phyloP scores from a whole-genome alignment of 2,888 invertebrate genomes.

The Aphodius sticticus region DNA sequence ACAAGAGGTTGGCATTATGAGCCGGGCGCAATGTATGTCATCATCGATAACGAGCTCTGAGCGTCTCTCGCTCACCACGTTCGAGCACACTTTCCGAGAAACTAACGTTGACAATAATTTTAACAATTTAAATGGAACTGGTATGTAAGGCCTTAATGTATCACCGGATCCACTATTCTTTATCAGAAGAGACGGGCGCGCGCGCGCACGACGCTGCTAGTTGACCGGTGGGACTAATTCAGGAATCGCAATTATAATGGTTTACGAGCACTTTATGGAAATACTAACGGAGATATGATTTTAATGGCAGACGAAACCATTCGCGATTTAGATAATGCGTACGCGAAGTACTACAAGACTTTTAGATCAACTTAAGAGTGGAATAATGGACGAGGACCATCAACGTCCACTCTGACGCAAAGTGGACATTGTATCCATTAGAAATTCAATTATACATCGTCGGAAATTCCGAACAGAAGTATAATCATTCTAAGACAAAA shows the following conservation, averaged over 20 bases:
- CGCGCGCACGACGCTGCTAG: not conserved
- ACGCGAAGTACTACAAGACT: constrained; percentile 9
- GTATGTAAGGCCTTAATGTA: not conserved
- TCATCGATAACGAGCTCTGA: too few relatives aligned
- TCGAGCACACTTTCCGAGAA: constrained; percentile 27
- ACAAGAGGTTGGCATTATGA: too few relatives aligned
- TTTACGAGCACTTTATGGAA: constrained; percentile 35
- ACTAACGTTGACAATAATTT: constrained; percentile 32
- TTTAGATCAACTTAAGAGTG: not conserved
- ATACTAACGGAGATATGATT: constrained; percentile 34
- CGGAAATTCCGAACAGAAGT: too few relatives aligned
- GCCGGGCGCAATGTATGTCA: too few relatives aligned
- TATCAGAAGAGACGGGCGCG: not conserved
- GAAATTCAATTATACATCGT: not conserved
- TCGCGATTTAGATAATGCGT: constrained; percentile 25
- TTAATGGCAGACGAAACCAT: constrained; percentile 27
- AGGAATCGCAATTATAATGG: constrained; percentile 33
- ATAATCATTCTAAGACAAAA: too few relatives aligned
- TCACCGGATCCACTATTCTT: constrained; percentile 17
- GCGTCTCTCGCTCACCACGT: too few relatives aligned
- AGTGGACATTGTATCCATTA: not conserved
- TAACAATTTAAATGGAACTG: constrained; percentile 32
- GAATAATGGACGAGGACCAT: not conserved
- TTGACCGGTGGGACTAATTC: constrained; percentile 25
- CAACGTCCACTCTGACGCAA: not conserved